Evolutionary conservation across 2,113 vertebrate species (phyloP).

Genomic region (Aegypius monachus): DNA sequence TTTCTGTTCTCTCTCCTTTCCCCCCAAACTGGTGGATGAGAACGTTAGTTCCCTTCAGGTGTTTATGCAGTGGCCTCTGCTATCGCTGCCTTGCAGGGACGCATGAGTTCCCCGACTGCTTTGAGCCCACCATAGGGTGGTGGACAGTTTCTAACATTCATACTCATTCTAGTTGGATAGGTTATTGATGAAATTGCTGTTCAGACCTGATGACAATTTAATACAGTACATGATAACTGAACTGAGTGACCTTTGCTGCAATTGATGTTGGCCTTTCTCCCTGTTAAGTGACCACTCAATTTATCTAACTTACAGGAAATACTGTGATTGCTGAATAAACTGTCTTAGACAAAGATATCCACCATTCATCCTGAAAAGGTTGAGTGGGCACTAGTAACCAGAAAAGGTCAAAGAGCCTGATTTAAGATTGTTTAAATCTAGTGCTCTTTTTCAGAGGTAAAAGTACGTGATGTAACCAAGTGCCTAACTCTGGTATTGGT

Average conservation of each 20-base stretch:
- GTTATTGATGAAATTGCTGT: slow-evolving; percentile 70
- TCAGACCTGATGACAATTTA: slow-evolving; percentile 73
- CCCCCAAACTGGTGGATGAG: neutral
- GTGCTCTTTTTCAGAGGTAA: neutral
- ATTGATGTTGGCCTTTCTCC: slow-evolving; percentile 69
- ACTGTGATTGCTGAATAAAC: slow-evolving; percentile 71
- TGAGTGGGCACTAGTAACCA: slow-evolving; percentile 57
- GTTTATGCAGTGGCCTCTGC: neutral
- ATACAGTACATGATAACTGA: slow-evolving; percentile 67
- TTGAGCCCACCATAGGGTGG: neutral
- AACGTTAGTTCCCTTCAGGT: neutral
- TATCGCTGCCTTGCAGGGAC: neutral
- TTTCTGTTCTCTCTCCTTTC: neutral
- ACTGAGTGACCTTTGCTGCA: slow-evolving; percentile 71
- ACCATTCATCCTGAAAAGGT: slow-evolving; percentile 70
- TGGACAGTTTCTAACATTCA: slow-evolving; percentile 19
- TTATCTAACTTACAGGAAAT: slow-evolving; percentile 77
- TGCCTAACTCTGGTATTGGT: neutral
- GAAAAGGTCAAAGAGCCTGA: slow-evolving; percentile 65
- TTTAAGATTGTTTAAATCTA: slow-evolving; percentile 60
- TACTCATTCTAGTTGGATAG: slow-evolving; percentile 48
- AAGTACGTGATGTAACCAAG: neutral
- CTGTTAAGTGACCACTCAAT: slow-evolving; percentile 72
- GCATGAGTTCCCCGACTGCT: neutral
- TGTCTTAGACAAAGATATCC: slow-evolving; percentile 65